Evolutionary conservation across 2,113 vertebrate genomes (phyloP).

Genomic region (Falcunculus frontatus): DNA sequence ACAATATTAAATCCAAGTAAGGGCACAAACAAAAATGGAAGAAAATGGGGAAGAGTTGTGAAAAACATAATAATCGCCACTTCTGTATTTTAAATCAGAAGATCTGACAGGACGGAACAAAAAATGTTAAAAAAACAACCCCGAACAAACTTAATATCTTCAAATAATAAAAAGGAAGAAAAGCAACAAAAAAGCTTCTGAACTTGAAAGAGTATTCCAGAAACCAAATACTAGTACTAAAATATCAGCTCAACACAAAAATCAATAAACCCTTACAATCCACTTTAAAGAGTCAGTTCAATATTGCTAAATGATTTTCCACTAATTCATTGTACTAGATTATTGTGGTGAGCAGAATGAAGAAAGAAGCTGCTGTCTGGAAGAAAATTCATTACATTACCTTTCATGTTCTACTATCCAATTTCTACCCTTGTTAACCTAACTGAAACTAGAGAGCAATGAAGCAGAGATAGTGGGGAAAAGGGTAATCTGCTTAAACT

Average conservation of each 20-base stretch:
- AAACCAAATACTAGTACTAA: neutral
- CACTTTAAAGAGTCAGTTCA: neutral
- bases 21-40: neutral
- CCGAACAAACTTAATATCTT: rapidly evolving
- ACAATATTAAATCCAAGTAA: neutral
- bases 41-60: neutral
- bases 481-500: neutral
- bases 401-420: neutral
- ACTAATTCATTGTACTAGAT: neutral
- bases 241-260: conserved; percentile 14
- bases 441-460: neutral
- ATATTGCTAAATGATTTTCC: neutral
- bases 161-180: neutral
- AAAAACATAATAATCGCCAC: neutral
- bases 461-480: neutral
- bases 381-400: neutral
- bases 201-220: neutral
- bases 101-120: neutral
- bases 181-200: neutral
- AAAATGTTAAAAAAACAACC: neutral
- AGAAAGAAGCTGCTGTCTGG: neutral
- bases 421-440: neutral
- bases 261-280: neutral
- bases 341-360: neutral
- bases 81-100: neutral